Evolutionary conservation across 2,888 invertebrate species (phyloP), one percentile per base, ranked within the genome.

Genomic region (Chymomyza amoena): DNA sequence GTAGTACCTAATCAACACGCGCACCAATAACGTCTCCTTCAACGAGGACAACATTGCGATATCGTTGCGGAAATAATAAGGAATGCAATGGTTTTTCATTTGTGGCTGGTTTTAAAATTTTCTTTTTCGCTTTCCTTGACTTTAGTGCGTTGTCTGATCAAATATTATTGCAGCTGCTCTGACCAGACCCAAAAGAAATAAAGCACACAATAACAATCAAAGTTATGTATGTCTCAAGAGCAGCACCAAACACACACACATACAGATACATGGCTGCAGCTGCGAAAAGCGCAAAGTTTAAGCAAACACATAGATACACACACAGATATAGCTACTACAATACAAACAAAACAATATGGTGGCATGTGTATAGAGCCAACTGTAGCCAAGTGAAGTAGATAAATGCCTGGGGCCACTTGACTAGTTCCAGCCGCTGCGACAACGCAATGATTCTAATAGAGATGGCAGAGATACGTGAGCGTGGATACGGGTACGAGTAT

Each of bases 381-480:
- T 59, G 66, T 10, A 28, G 50, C 66, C 66, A 70, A 83, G 75
- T 75, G 79, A 70, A 66, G 28, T 70, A 75, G 83, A 82, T 83
- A 84, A 83, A 84, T 85, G 77, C 68, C 32, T 15, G 61, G 66
- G 66, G 61, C 73, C 57, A 66, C 66, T 70, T 69, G 61, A n/a
- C 57, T 61, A 66, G 62, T 51, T 64, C 36, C 52, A 25, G 13
- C 20, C 6, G 10, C 39, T 15, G n/a, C 61, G 6, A 16, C 57
- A 9, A n/a, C 57, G 57, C 15, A 25, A 57, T 18, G 15, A 25
- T 25, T 7, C 10, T 57, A 18, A 20, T 18, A 57, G 54, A 54
- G 54, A 18, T 18, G 39, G 39, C 7, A 13, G 13, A 45, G 39
- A 45, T 45, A 13, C 39, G 39, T 45, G 39, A 45, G 39, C 39